phyloP scores from a whole-genome alignment of 2,888 invertebrate species.

The Hydroisotoma schaefferi region DNA sequence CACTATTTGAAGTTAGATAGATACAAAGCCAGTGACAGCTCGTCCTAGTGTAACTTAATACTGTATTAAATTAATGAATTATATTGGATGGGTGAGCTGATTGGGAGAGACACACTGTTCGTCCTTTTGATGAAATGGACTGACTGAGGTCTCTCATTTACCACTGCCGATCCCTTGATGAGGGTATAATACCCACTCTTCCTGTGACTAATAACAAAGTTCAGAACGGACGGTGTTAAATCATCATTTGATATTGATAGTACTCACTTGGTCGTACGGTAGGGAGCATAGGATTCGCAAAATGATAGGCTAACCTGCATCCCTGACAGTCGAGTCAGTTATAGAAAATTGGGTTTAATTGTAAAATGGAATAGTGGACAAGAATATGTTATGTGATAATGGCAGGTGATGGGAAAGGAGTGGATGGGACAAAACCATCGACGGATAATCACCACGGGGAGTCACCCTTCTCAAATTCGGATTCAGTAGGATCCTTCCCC shows the following conservation, averaged over 20 bases:
- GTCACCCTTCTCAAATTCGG: constrained; percentile 48
- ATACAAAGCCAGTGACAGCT: no score
- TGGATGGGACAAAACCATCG: constrained; percentile 36
- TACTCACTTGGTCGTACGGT: no score
- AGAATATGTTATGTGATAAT: constrained; percentile 1
- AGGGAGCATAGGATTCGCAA: no score
- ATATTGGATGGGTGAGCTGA: constrained; percentile 8
- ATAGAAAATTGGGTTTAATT: neutral
- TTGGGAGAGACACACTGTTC: constrained; percentile 6
- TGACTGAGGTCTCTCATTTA: no score
- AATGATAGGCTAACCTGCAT: neutral
- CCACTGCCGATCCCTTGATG: no score
- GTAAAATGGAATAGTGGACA: neutral
- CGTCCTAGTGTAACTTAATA: constrained; percentile 47
- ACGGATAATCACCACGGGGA: constrained; percentile 47
- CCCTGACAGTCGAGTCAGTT: neutral
- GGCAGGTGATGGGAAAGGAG: constrained; percentile 46
- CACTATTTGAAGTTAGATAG: no score
- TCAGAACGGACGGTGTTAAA: constrained; percentile 2
- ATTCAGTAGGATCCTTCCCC: constrained; percentile 47
- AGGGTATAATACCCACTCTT: no score
- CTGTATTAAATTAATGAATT: constrained; percentile 45
- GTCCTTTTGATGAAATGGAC: neutral
- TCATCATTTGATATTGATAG: constrained; percentile 9
- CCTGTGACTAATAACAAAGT: no score